Conservation (phyloP, 2,888 invertebrate genomes). For the Osedax fenrisi region DNA sequence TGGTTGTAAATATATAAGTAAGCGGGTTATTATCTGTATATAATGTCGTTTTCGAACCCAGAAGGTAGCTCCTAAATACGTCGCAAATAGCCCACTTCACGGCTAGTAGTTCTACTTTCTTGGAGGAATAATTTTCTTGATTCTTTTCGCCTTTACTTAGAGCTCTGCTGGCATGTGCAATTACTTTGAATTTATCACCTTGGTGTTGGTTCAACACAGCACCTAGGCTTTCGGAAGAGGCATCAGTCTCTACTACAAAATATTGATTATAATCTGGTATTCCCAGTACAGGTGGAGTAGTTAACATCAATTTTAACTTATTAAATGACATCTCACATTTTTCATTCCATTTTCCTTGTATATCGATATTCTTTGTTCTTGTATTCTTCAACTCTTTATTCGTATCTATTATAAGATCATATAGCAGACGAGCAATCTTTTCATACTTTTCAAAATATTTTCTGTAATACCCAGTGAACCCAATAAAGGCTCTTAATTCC, state of each 20-base stretch:
- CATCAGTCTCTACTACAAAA: background rate
- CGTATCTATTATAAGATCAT: background rate
- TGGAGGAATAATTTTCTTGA: background rate
- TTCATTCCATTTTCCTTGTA: background rate
- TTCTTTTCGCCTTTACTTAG: background rate
- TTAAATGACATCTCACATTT: background rate
- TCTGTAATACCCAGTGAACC: too few relatives aligned
- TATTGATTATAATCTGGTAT: background rate
- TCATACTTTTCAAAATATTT: too few relatives aligned
- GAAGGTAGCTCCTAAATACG: background rate
- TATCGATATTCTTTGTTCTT: background rate
- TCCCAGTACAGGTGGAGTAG: background rate
- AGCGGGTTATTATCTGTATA: background rate
- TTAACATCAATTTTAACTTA: background rate
- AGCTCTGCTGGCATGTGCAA: background rate
- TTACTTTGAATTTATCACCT: background rate
- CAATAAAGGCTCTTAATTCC: background rate
- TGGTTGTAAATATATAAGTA: background rate
- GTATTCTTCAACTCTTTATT: background rate
- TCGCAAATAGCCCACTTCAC: background rate
- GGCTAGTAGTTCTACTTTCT: background rate
- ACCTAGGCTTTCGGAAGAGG: background rate
- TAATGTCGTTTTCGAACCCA: background rate
- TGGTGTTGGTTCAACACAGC: background rate
- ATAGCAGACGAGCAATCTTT: too few relatives aligned